Conservation (phyloP, 2,888 invertebrate genomes). For the Eupeodes luniger region DNA sequence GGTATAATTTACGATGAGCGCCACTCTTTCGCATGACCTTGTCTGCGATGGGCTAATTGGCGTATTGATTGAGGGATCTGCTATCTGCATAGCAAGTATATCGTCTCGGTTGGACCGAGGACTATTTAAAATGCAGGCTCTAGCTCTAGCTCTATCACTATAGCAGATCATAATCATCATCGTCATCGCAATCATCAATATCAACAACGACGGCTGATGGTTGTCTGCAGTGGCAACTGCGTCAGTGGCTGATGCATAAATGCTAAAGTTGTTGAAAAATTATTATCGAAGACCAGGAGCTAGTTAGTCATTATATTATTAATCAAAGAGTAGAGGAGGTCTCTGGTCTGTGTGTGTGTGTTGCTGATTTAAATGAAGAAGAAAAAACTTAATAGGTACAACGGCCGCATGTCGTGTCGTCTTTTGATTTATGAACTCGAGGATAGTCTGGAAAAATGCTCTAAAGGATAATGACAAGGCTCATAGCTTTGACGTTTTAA, state of each 20-base stretch:
- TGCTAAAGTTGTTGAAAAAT: conserved; percentile 53
- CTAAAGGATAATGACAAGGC: conserved; percentile 33
- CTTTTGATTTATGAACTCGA: conserved; percentile 38
- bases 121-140: conserved; percentile 62
- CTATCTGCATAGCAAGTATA: neutral
- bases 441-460: conserved; percentile 6
- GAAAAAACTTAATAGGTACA: conserved; percentile 7
- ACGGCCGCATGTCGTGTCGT: too few relatives aligned
- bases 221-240: neutral
- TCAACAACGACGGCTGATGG: conserved; percentile 32
- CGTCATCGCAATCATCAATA: conserved; percentile 67
- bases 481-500: conserved; percentile 39
- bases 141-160: conserved; percentile 4
- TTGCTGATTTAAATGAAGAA: conserved; percentile 31
- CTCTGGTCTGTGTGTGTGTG: neutral
- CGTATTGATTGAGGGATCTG: conserved; percentile 63
- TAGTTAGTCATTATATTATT: conserved; percentile 59
- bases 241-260: conserved; percentile 3
- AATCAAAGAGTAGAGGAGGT: conserved; percentile 41
- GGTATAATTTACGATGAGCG: conserved; percentile 58
- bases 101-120: conserved; percentile 19
- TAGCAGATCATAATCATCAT: conserved; percentile 36
- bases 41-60: conserved; percentile 69
- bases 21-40: conserved; percentile 58
- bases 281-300: conserved; percentile 63